Evolutionary conservation across 2,888 invertebrate genomes (phyloP).

Genomic region (Dyspetes luteomarginatus): DNA sequence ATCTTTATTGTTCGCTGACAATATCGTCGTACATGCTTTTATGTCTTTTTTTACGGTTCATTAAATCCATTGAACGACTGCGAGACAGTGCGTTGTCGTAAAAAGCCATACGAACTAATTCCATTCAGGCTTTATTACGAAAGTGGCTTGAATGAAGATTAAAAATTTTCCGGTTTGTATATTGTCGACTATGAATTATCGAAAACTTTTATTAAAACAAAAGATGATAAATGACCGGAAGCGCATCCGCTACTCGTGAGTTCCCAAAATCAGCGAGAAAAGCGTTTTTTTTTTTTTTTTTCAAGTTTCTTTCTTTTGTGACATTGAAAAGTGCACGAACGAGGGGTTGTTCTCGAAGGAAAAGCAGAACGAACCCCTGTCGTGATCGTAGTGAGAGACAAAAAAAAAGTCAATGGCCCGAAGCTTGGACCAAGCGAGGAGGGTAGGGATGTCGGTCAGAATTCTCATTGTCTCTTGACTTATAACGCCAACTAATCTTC

Average conservation of each 20-base stretch:
- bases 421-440: slow-evolving; percentile 62
- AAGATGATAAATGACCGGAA: slow-evolving; percentile 52
- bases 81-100: slow-evolving; percentile 38
- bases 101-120: slow-evolving; percentile 39
- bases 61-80: slow-evolving; percentile 39
- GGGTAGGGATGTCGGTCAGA: slow-evolving; percentile 67
- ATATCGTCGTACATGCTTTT: slow-evolving; percentile 1
- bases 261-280: slow-evolving; percentile 33
- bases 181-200: slow-evolving; percentile 18
- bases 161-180: slow-evolving; percentile 21
- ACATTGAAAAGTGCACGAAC: not conserved
- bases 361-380: slow-evolving; percentile 16
- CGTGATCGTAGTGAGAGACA: slow-evolving; percentile 17
- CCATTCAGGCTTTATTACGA: slow-evolving; percentile 43
- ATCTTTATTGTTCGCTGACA: not conserved
- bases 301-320: slow-evolving; percentile 20
- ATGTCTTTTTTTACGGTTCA: slow-evolving; percentile 51
- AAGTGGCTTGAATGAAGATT: slow-evolving; percentile 36
- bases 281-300: slow-evolving; percentile 32
- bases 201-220: slow-evolving; percentile 51
- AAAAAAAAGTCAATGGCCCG: slow-evolving; percentile 58
- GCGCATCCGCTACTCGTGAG: slow-evolving; percentile 27
- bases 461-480: slow-evolving; percentile 72
- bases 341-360: slow-evolving; percentile 36
- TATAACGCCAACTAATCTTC: slow-evolving; percentile 72